Evolutionary conservation across 2,888 invertebrate species (phyloP), one percentile per base, ranked within the genome.

Genomic region (Eucera pruinosa): DNA sequence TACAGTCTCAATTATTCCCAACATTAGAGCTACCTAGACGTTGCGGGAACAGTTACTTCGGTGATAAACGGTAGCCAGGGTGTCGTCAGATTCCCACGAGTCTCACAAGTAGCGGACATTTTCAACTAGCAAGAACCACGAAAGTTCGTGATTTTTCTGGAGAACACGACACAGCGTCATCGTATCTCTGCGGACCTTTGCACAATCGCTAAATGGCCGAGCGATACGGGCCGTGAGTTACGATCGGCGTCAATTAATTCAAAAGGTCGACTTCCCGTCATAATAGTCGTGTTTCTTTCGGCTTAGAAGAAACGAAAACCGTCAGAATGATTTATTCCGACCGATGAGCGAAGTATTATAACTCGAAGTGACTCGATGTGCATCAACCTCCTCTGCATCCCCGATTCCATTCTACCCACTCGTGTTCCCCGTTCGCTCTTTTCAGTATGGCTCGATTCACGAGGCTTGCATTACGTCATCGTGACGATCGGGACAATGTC

Each of bases 401-500:
- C 25, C 15, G n/a, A 41, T 41, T 25, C 47, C 45, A 27, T 58
- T 54, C 50, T 54, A 43, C n/a, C 54, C 25, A 30, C 43, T 23
- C 11, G 20, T n/a, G 13, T 9, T 33, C 39, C 52, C n/a, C 5
- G 36, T 13, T 57, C 50, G 15, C 39, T 45, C 60, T 60, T 65
- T 58, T 50, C 45, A 48, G 65, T 41, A 25, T 50, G 48, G 15
- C 55, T 52, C 55, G 69, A 79, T 72, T 39, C 47, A 58, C 65
- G 60, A 48, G 52, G 15, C 41, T 20, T 20, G 54, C 52, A 36
- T 74, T 78, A 47, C 67, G 60, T 70, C 78, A 73, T 3, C 41
- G 11, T 0, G 20, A 72, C 66, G 66, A 69, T 33, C 66, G 18
- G 61, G 54, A 69, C 77, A 65, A 81, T 85, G 87, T 87, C 86